Evolutionary conservation across 2,888 invertebrate genomes (phyloP).

Genomic region (Drosophila suboccidentalis): DNA sequence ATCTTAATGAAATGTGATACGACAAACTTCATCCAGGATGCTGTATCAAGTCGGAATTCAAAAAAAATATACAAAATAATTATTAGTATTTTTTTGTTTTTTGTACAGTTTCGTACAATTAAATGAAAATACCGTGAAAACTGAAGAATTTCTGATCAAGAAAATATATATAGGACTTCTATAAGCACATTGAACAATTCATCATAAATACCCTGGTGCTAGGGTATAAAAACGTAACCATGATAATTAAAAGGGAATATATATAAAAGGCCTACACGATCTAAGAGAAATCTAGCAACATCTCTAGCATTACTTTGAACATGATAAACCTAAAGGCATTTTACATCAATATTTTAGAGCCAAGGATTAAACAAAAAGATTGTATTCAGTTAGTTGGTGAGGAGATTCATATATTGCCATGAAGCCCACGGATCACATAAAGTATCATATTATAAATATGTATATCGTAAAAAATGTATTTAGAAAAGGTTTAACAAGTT

Average conservation of each 20-base stretch:
- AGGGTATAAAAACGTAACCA: no score
- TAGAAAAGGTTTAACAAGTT: conserved; percentile 1
- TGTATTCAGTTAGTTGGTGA: neutral
- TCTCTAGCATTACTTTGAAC: no score
- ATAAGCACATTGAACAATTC: no score
- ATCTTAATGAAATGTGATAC: neutral
- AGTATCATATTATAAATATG: neutral
- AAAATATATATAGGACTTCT: no score
- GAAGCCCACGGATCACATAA: conserved; percentile 6
- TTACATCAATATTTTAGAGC: neutral
- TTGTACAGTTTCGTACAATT: no score
- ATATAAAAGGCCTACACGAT: no score
- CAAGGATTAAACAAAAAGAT: neutral
- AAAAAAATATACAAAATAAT: neutral
- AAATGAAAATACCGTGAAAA: no score
- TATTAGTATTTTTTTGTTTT: no score
- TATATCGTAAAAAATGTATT: conserved; percentile 6
- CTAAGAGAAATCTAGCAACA: neutral
- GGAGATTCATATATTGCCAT: conserved; percentile 6
- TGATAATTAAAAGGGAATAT: no score
- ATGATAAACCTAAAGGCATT: neutral
- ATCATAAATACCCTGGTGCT: no score
- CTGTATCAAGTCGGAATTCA: conserved; percentile 6
- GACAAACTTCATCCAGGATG: neutral
- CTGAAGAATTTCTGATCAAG: no score